These are phyloP conservation scores for Tenthredo amoena DNA, from an alignment of 2,888 invertebrate species.

Conservation along the genomic window DNA sequence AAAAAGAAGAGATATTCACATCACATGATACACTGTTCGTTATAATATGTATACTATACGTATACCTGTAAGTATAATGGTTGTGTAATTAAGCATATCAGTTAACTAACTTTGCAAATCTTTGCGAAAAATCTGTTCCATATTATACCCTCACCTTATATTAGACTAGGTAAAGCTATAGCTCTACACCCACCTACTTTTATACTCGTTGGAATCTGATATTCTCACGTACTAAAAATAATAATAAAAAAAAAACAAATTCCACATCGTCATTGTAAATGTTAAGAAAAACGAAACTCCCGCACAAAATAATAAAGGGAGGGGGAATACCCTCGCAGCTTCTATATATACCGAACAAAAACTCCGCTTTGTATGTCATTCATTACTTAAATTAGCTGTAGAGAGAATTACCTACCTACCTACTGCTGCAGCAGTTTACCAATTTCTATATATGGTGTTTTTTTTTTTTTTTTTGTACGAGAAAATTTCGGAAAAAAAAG, in stretches of 20 bases:
- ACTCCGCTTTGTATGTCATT: background rate
- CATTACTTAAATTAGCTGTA: background rate
- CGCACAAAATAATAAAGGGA: background rate
- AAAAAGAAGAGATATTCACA: background rate
- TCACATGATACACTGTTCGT: background rate
- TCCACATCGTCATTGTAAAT: background rate
- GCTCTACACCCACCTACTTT: no score
- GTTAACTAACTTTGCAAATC: background rate
- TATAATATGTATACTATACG: background rate
- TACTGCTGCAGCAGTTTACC: background rate
- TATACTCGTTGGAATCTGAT: no score
- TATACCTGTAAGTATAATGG: background rate
- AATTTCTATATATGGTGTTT: background rate
- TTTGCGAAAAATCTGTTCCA: background rate
- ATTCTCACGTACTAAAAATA: constrained; percentile 12
- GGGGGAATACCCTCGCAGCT: background rate
- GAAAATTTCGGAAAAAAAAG: no score
- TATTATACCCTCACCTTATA: background rate
- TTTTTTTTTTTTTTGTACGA: background rate
- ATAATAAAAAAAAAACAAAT: no score
- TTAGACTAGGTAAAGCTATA: no score
- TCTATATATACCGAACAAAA: background rate
- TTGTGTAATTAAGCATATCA: constrained; percentile 28
- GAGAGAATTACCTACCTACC: background rate
- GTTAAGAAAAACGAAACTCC: background rate